phyloP scores from a whole-genome alignment of 1,140 invertebrate genomes.

The Oncopodura yosiiana region DNA sequence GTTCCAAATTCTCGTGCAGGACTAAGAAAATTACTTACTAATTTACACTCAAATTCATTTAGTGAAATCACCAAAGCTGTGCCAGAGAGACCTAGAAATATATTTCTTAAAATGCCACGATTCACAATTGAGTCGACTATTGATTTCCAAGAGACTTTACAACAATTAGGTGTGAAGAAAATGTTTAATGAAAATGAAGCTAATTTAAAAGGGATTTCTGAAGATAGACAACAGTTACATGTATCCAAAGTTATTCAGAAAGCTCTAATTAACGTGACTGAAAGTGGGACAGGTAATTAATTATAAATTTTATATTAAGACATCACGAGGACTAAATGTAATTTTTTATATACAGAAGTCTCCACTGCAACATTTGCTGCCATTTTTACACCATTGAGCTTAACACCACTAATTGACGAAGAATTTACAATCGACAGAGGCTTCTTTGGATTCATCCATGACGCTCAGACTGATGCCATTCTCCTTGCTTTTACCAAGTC shows the following conservation, averaged over 20 bases:
- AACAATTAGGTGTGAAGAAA: conserved; percentile 6
- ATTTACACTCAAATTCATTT: not conserved
- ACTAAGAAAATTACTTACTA: conserved; percentile 4
- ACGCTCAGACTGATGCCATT: conserved; percentile 10
- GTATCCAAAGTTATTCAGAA: conserved; percentile 22
- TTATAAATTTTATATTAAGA: not conserved
- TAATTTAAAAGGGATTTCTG: conserved; percentile 14
- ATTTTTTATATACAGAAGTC: not conserved
- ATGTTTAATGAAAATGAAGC: conserved; percentile 14
- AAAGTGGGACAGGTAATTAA: not conserved
- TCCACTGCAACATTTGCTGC: conserved; percentile 16
- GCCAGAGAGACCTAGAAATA: conserved; percentile 1
- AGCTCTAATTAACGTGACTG: conserved; percentile 5
- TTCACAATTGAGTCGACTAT: conserved; percentile 13
- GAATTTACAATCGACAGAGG: conserved; percentile 17
- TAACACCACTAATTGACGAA: conserved; percentile 26
- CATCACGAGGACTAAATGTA: not conserved
- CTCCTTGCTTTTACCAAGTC: conserved; percentile 8
- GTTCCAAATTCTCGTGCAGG: conserved; percentile 12
- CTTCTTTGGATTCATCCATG: conserved; percentile 27
- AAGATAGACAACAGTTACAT: not conserved
- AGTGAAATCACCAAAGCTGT: not conserved
- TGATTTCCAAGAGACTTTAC: conserved; percentile 8
- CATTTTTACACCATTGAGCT: conserved; percentile 25
- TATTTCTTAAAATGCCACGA: conserved; percentile 10